Evolutionary conservation across 1,140 invertebrate genomes (phyloP), one percentile per base, ranked within the genome.

Genomic region (Thaumetopoea pityocampa): DNA sequence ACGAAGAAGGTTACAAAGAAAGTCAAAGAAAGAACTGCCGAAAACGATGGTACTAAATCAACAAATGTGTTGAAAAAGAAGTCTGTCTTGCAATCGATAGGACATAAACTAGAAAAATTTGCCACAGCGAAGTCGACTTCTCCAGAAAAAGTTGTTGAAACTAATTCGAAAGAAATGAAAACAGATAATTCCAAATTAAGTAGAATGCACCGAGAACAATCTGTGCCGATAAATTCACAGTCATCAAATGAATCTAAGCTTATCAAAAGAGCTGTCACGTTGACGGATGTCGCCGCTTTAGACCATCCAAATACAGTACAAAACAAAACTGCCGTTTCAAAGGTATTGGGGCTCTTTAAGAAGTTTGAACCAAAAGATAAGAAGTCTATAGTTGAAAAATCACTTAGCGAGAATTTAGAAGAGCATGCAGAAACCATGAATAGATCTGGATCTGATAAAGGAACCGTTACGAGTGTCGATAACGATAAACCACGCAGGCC

Each of bases 321-420:
- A 69, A 55, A 88, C 85, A 85, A 89, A 86, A 86, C 88, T 54
- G 78, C 90, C 74, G 65, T 92, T n/a, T 85, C 78, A 61, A 70
- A 91, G 77, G 91, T 94, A 35, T 72, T 94, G 9, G 91, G 91
- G 2, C 67, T 94, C 0, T 92, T 94, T 51, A 91, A 90, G 41
- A 93, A 90, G 58, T 88, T 89, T 54, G 91, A 87, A 48, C 67
- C 76, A 0, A 84, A 80, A 55, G 77, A 84, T 7, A 80, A 73
- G 9, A 80, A 70, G 47, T 33, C 54, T 5, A 10, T 54, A 14
- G 22, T 65, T 9, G 68, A 72, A 55, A 78, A 65, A 42, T 48
- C 50, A 17, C 22, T 20, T 5, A 55, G 16, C 27, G 62, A 73
- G 48, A 64, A 45, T 23, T 3, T 55, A 14, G 41, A 49, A 19